phyloP scores from a whole-genome alignment of 1,140 invertebrate species.

The Cydia strobilella region DNA sequence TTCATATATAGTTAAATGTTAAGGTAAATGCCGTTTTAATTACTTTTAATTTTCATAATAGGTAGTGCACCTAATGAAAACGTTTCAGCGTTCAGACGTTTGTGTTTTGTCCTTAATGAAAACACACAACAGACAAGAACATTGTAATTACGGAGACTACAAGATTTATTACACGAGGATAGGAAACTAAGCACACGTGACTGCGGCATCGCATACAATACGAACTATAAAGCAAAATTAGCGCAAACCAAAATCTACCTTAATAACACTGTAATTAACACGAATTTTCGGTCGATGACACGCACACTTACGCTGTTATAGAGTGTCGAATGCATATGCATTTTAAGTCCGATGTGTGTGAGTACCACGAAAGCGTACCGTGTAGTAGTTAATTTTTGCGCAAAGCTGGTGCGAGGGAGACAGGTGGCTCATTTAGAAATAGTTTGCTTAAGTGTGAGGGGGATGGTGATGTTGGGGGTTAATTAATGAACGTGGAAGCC shows the following conservation, averaged over 20 bases:
- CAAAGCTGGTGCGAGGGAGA: slow-evolving; percentile 78
- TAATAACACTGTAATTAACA: slow-evolving; percentile 65
- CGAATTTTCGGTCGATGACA: slow-evolving; percentile 51
- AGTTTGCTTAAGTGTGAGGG: slow-evolving; percentile 63
- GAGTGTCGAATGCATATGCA: slow-evolving; percentile 70
- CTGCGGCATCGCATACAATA: slow-evolving; percentile 47
- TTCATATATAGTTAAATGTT: neutral
- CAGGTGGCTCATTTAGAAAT: slow-evolving; percentile 76
- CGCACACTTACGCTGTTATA: slow-evolving; percentile 52
- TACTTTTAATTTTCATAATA: slow-evolving; percentile 29
- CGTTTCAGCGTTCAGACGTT: slow-evolving; percentile 30
- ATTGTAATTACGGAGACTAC: slow-evolving; percentile 78
- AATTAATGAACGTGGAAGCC: slow-evolving; percentile 82
- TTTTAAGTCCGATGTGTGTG: slow-evolving; percentile 65
- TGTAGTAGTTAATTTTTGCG: slow-evolving; percentile 81
- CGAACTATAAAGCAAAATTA: slow-evolving; percentile 51
- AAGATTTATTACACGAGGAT: slow-evolving; percentile 78
- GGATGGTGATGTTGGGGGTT: slow-evolving; percentile 69
- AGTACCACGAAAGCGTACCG: slow-evolving; percentile 67
- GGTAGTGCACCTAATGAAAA: slow-evolving; percentile 24
- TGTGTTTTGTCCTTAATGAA: slow-evolving; percentile 69
- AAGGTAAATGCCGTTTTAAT: slow-evolving; percentile 8
- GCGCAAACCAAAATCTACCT: slow-evolving; percentile 53
- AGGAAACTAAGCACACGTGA: slow-evolving; percentile 78
- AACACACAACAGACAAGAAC: slow-evolving; percentile 78